Evolutionary conservation across 2,113 vertebrate species (phyloP).

Genomic region (Guaruba guarouba): DNA sequence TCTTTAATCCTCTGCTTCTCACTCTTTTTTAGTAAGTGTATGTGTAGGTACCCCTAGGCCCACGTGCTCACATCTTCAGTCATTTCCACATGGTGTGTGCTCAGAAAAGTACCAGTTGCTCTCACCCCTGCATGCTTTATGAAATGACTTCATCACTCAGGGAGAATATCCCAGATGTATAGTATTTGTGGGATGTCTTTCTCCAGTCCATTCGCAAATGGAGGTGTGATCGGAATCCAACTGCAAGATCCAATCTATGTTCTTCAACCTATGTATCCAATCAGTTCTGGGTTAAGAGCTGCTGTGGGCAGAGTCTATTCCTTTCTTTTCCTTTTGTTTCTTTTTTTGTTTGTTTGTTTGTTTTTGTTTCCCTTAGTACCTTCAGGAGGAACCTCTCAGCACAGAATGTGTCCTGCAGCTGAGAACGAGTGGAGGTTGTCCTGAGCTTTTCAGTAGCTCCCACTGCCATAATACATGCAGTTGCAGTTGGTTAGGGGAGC

Average conservation of each 20-base stretch:
- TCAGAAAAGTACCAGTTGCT: background rate
- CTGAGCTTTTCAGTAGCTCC: background rate
- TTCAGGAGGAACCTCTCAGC: background rate
- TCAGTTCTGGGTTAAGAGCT: background rate
- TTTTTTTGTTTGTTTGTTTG: too few species aligned
- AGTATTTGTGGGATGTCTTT: background rate
- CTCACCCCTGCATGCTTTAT: background rate
- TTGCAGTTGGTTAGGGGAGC: background rate
- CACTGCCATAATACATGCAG: background rate
- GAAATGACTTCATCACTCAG: background rate
- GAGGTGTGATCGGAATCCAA: background rate
- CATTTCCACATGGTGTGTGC: background rate
- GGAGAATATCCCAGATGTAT: background rate
- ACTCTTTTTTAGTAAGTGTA: background rate
- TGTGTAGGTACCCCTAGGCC: background rate
- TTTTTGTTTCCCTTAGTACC: fast-evolving
- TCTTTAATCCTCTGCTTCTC: background rate
- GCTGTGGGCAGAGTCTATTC: background rate
- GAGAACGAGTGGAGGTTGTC: background rate
- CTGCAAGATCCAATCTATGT: background rate
- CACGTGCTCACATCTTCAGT: background rate
- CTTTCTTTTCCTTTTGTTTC: background rate
- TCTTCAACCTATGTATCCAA: background rate
- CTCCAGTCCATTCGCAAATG: background rate
- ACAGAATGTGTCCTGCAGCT: background rate